Evolutionary conservation across 2,888 invertebrate genomes (phyloP).

Genomic region (Netelia melanura): DNA sequence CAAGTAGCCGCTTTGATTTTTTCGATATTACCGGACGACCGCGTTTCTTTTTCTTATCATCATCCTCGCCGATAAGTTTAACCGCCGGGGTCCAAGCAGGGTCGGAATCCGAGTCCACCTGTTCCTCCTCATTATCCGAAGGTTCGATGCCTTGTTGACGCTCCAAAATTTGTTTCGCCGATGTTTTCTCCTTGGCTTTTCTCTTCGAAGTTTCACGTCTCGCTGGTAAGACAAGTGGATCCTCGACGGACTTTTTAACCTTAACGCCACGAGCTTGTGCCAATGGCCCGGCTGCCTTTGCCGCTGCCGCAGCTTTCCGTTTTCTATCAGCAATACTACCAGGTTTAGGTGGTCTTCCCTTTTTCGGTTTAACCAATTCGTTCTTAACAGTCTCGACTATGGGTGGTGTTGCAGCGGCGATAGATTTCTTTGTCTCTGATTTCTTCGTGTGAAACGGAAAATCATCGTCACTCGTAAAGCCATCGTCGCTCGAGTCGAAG

Average conservation of each 20-base stretch:
- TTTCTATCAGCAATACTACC: conserved; percentile 84
- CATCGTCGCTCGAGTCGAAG: conserved; percentile 89
- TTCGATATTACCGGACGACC: conserved; percentile 80
- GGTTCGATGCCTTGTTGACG: conserved; percentile 80
- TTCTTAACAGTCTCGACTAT: conserved; percentile 44
- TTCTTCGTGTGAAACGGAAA: conserved; percentile 81
- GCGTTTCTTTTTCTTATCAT: conserved; percentile 83
- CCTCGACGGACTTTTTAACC: conserved; percentile 86
- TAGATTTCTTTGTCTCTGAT: conserved; percentile 75
- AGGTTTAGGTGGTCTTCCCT: conserved; percentile 85
- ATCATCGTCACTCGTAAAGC: conserved; percentile 87
- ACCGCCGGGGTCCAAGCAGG: conserved; percentile 91
- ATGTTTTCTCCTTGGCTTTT: conserved; percentile 89
- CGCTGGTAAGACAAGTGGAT: conserved; percentile 83
- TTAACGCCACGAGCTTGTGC: conserved; percentile 74
- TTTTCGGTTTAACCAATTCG: conserved; percentile 76
- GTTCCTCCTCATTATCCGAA: conserved; percentile 86
- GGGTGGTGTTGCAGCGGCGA: conserved; percentile 28
- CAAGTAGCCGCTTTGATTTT: conserved; percentile 83
- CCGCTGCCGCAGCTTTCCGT: conserved; percentile 83
- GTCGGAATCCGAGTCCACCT: conserved; percentile 89
- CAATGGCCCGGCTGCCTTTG: conserved; percentile 76
- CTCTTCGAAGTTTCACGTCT: conserved; percentile 88
- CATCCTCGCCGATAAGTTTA: conserved; percentile 84
- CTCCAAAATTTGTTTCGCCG: conserved; percentile 86